Evolutionary conservation across 2,113 vertebrate species (phyloP).

Genomic region (Sula dactylatra): DNA sequence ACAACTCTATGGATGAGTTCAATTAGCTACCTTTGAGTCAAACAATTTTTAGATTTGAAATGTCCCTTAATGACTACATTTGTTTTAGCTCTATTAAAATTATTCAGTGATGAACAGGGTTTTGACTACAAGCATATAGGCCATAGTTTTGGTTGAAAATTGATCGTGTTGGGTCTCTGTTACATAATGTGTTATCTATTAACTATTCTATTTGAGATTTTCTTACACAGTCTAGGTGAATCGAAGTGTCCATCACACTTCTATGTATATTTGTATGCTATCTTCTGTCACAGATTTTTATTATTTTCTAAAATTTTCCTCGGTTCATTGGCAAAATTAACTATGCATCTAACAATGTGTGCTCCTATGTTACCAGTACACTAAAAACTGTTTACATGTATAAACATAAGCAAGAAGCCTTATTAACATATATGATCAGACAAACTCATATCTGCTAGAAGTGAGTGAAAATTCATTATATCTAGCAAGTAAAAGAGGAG

Average conservation of each 20-base stretch:
- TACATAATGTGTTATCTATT: not conserved
- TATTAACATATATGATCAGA: not conserved
- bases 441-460: not conserved
- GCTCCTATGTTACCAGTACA: not conserved
- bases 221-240: not conserved
- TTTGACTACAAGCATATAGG: conserved; percentile 15
- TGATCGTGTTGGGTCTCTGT: not conserved
- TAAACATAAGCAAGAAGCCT: not conserved
- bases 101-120: not conserved
- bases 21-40: not conserved
- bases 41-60: conserved; percentile 9
- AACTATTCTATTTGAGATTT: not conserved
- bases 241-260: not conserved
- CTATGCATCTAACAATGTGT: not conserved
- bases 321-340: not conserved
- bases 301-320: not conserved
- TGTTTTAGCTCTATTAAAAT: conserved; percentile 17
- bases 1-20: not conserved
- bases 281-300: not conserved
- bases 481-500: not conserved
- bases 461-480: not conserved
- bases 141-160: conserved; percentile 21
- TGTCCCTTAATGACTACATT: conserved; percentile 8
- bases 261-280: not conserved
- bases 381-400: not conserved